A percentile compares a stretch with the other conserved stretches of the same genome.
Evolutionary conservation across 2,113 vertebrate species (phyloP).

Genomic region (Entelurus aequoreus): DNA sequence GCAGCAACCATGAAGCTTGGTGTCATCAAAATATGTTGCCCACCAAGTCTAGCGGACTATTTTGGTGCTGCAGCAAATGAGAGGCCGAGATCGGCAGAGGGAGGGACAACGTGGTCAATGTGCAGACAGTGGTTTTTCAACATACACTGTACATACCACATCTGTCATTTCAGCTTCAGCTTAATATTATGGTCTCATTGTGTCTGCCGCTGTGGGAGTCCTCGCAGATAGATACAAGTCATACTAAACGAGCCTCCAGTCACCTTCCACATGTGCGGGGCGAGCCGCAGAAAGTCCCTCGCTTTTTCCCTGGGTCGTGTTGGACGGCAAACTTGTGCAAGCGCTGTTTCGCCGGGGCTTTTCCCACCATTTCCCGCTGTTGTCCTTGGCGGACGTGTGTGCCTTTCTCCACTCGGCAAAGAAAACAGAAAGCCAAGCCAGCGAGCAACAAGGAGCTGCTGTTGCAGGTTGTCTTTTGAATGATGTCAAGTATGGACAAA

Average conservation of each 20-base stretch:
- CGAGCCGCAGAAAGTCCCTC: conserved; percentile 42
- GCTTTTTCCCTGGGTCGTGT: conserved; percentile 16
- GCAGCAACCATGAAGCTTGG: conserved; percentile 27
- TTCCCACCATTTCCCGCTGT: conserved; percentile 41
- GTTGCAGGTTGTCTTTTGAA: conserved; percentile 24
- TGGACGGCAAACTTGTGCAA: conserved; percentile 20
- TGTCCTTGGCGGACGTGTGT: conserved; percentile 39
- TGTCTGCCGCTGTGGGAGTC: conserved; percentile 49
- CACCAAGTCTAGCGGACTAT: conserved; percentile 26
- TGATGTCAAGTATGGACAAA: conserved; percentile 9
- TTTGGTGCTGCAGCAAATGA: conserved; percentile 27
- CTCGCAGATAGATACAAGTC: conserved; percentile 26
- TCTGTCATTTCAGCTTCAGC: conserved; percentile 49
- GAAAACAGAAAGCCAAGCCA: conserved; percentile 18
- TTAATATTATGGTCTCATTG: conserved; percentile 61
- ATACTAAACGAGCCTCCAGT: conserved; percentile 20
- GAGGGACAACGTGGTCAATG: conserved; percentile 40
- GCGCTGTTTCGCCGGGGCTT: conserved; percentile 15
- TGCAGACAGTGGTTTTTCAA: conserved; percentile 56
- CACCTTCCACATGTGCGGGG: conserved; percentile 21
- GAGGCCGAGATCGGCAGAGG: conserved; percentile 39
- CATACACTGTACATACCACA: conserved; percentile 10
- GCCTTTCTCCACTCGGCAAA: conserved; percentile 6
- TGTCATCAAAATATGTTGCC: conserved; percentile 48
- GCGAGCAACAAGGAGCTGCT: conserved; percentile 21